These are phyloP conservation scores for Oxyteleia sp. DNA, from an alignment of 2,888 invertebrate genomes.

Conservation along the genomic window DNA sequence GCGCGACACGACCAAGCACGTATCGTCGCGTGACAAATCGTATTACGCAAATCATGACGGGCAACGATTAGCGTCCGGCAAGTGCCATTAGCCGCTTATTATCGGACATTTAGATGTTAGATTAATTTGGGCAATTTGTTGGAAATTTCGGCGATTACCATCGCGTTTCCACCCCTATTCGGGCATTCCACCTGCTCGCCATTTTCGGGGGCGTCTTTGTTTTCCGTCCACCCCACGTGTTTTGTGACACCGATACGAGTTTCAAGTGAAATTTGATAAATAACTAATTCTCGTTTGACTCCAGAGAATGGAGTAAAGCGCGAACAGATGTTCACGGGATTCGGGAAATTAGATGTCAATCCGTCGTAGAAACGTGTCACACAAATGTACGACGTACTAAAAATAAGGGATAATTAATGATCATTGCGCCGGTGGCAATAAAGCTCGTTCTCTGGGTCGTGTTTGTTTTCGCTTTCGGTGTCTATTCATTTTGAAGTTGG, in stretches of 20 bases:
- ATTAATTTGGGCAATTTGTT: constrained; percentile 79
- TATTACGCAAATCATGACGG: constrained; percentile 78
- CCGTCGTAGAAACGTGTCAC: constrained; percentile 60
- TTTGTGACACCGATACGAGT: constrained; percentile 22
- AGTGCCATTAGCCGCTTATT: constrained; percentile 77
- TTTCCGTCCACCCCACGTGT: constrained; percentile 20
- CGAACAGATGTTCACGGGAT: constrained; percentile 67
- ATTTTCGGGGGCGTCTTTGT: constrained; percentile 53
- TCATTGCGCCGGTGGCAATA: constrained; percentile 23
- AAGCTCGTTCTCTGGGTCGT: constrained; percentile 41
- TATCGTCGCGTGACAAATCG: constrained; percentile 79
- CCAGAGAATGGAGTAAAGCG: constrained; percentile 33
- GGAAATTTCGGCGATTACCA: constrained; percentile 61
- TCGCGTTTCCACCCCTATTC: constrained; percentile 4
- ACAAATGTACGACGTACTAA: constrained; percentile 55
- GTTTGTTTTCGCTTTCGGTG: constrained; percentile 56
- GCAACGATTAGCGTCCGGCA: constrained; percentile 74
- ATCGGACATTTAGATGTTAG: constrained; percentile 79
- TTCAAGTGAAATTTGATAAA: constrained; percentile 63
- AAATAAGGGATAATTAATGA: constrained; percentile 64
- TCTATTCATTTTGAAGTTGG: constrained; percentile 45
- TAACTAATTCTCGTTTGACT: constrained; percentile 54
- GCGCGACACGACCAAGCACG: constrained; percentile 49
- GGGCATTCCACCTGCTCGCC: background rate
- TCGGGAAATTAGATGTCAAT: constrained; percentile 67